phyloP scores from a whole-genome alignment of 2,888 invertebrate genomes.

The Itoplectis maculator region DNA sequence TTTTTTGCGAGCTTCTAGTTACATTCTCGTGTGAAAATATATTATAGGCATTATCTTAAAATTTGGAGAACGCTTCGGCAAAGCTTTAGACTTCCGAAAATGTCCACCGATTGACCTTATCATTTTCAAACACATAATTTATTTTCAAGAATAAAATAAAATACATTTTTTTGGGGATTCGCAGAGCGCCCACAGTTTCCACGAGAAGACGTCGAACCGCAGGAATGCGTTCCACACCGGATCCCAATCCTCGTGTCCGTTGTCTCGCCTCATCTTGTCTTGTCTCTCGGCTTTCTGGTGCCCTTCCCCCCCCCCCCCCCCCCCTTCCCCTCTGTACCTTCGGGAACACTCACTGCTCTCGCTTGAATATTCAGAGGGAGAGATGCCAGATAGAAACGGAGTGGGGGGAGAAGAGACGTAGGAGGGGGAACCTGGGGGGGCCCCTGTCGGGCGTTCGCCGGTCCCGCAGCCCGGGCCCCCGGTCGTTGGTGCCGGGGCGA shows the following conservation, averaged over 20 bases:
- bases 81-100: too few species aligned
- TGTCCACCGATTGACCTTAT: too few species aligned
- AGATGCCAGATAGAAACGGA: slow-evolving; percentile 19
- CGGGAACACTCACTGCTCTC: slow-evolving; percentile 20
- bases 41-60: too few species aligned
- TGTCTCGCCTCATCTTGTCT: too few species aligned
- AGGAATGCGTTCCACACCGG: slow-evolving; percentile 7
- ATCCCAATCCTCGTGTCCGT: slow-evolving; percentile 17
- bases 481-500: slow-evolving; percentile 56
- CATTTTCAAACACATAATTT: neutral
- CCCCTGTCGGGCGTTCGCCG: slow-evolving; percentile 19
- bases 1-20: neutral
- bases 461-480: slow-evolving; percentile 19
- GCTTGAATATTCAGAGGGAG: slow-evolving; percentile 57
- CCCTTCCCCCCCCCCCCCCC: neutral
- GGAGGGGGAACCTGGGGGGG: slow-evolving; percentile 1
- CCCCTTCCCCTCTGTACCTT: neutral
- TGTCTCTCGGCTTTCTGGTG: slow-evolving; percentile 5
- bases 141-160: neutral
- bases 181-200: neutral
- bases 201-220: neutral
- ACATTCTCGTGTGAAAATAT: too few species aligned
- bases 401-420: slow-evolving; percentile 10
- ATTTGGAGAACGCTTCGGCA: too few species aligned
- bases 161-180: neutral